Base-by-base conservation (phyloP, 2,888 invertebrate genomes). In the Noctuana brunneofusca region DNA sequence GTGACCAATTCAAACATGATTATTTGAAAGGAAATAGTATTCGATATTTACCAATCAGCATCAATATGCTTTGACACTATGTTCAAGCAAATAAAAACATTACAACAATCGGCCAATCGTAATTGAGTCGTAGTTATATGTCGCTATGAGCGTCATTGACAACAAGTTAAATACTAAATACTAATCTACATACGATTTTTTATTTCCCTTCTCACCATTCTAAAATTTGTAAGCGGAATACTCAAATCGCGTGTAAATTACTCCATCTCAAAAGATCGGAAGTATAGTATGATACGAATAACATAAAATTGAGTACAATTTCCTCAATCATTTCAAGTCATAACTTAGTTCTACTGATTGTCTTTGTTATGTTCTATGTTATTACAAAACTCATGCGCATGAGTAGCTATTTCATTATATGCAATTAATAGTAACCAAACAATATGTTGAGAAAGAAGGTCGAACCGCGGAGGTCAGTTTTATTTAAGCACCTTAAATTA, bases 361-460 rank as follows among this genome's bases (percentile, higher is more conserved):
- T 41, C 43, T 38, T 52, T 50, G 16, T 20, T 12, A 46, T 46
- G 48, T n/a, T 49, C 14, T 49, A n/a, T 27, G 54, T 75, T 73
- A 68, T 70, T 71, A 79, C 77, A 78, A 67, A 66, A 69, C 18
- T 27, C 43, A 80, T 81, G 43, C 18, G n/a, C 79, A 74, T 81
- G 81, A 80, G 74, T 75, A n/a, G n/a, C n/a, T n/a, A 76, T 72
- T 70, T 63, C 70, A 76, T 76, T 72, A 66, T 66, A 66, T 69
- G 68, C 69, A 68, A 72, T 69, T 72, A 71, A 70, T 78, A 81
- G 80, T 38, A 79, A 78, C 72, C 73, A 75, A 69, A 78, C 79
- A 80, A 78, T 80, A 57, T 78, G 69, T 68, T 62, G 65, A 63
- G 64, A 69, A 65, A 60, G 81, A 83, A 84, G 85, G 83, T 72